phyloP scores from a whole-genome alignment of 53 echinoderm and acorn worm genomes.

The Apostichopus leukothele region DNA sequence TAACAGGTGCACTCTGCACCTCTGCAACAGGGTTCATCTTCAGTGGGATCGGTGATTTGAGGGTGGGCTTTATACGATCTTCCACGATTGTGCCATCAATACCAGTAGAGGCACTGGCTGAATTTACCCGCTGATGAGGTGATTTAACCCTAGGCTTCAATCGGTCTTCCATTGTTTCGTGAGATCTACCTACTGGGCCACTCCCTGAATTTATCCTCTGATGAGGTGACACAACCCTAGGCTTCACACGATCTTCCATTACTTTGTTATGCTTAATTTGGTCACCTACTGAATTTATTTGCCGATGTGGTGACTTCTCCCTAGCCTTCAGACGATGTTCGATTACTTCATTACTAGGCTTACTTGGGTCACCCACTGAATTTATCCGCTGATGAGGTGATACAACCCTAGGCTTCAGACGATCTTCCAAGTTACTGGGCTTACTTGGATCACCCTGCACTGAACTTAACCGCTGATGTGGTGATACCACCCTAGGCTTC shows the following conservation, averaged over 20 bases:
- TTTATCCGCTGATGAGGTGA: conserved; percentile 20
- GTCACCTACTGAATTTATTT: background rate
- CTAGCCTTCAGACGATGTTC: background rate
- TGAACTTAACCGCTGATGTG: background rate
- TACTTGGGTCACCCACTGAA: background rate
- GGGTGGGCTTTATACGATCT: background rate
- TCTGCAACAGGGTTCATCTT: background rate
- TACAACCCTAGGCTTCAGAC: background rate
- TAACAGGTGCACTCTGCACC: background rate
- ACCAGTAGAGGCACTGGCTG: background rate
- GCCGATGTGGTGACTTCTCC: background rate
- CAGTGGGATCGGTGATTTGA: background rate
- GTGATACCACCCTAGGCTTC: background rate
- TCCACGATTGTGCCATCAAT: background rate
- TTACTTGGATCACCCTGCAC: background rate
- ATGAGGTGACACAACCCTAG: conserved; percentile 52
- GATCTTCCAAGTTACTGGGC: background rate
- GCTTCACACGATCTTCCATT: background rate
- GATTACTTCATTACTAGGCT: background rate
- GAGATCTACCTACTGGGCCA: background rate
- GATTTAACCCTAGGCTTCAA: background rate
- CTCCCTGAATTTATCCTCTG: background rate
- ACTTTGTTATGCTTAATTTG: background rate
- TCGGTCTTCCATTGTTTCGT: background rate
- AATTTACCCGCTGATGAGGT: background rate